Conservation (phyloP, 2,888 invertebrate genomes). For the Megalurothrips usitatus region DNA sequence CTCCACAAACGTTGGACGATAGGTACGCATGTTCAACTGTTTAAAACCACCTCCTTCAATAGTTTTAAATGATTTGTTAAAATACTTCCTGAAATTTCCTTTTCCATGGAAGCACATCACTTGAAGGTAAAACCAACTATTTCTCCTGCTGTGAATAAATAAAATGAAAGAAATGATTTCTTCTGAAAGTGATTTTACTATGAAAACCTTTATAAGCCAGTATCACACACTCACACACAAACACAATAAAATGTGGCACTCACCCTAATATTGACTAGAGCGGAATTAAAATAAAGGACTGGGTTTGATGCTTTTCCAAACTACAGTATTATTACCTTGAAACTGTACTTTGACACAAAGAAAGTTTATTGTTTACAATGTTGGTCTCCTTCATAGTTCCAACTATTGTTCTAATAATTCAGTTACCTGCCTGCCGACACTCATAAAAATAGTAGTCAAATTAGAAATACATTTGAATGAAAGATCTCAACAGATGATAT, state of each 20-base stretch:
- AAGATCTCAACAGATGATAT: not conserved
- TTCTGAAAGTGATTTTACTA: not conserved
- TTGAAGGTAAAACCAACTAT: not conserved
- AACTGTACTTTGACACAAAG: not conserved
- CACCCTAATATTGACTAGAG: constrained; percentile 19
- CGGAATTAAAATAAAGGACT: not conserved
- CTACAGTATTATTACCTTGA: too few species aligned
- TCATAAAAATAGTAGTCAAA: not conserved
- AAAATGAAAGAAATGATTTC: not conserved
- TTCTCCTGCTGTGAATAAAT: not conserved
- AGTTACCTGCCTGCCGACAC: not conserved
- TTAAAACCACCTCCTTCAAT: not conserved
- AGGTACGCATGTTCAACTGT: not conserved
- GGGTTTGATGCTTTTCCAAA: not conserved
- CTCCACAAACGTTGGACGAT: not conserved
- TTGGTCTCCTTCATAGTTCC: not conserved
- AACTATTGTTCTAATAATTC: not conserved
- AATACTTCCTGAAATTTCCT: not conserved
- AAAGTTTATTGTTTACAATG: not conserved
- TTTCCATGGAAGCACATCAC: not conserved
- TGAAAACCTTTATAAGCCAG: not conserved
- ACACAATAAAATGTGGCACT: constrained; percentile 4
- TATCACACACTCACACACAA: not conserved
- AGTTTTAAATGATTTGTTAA: not conserved
- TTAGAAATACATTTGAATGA: not conserved